These are phyloP conservation scores for Copidosoma floridanum DNA, from an alignment of 1,140 invertebrate genomes.

Conservation along the genomic window DNA sequence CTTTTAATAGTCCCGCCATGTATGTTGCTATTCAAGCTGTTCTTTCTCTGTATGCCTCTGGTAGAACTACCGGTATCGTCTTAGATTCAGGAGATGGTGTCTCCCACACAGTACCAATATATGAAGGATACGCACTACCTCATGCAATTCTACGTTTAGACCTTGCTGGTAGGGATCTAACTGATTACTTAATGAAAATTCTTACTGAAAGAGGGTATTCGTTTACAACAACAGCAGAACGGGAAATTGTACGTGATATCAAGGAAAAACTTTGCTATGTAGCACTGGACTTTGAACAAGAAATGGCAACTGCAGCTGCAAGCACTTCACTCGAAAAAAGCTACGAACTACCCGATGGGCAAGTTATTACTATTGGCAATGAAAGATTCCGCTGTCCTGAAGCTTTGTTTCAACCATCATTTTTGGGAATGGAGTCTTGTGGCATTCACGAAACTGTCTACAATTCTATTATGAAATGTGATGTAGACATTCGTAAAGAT, in stretches of 20 bases:
- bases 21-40: too few relatives aligned
- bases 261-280: conserved; percentile 90
- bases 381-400: conserved; percentile 92
- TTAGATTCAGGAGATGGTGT: conserved; percentile 87
- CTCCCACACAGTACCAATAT: conserved; percentile 70
- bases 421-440: conserved; percentile 82
- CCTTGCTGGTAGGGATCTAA: conserved; percentile 84
- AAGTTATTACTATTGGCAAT: conserved; percentile 93
- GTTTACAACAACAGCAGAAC: conserved; percentile 80
- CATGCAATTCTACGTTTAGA: conserved; percentile 85
- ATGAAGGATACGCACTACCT: too few relatives aligned
- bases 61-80: conserved; percentile 90
- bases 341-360: conserved; percentile 84
- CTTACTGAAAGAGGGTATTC: conserved; percentile 81
- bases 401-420: conserved; percentile 87
- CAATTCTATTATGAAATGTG: conserved; percentile 94
- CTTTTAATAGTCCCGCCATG: conserved; percentile 82
- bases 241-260: conserved; percentile 90
- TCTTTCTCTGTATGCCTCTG: conserved; percentile 87
- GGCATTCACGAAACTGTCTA: too few relatives aligned
- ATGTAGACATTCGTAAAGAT: conserved; percentile 77
- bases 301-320: conserved; percentile 89
- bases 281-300: conserved; percentile 91
- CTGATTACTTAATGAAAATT: conserved; percentile 91
- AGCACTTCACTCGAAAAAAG: conserved; percentile 84